Evolutionary conservation across 53 echinoderm and acorn worm species (phyloP), one percentile per base, ranked within the genome.

Genomic region (Holothuria leucospilota): DNA sequence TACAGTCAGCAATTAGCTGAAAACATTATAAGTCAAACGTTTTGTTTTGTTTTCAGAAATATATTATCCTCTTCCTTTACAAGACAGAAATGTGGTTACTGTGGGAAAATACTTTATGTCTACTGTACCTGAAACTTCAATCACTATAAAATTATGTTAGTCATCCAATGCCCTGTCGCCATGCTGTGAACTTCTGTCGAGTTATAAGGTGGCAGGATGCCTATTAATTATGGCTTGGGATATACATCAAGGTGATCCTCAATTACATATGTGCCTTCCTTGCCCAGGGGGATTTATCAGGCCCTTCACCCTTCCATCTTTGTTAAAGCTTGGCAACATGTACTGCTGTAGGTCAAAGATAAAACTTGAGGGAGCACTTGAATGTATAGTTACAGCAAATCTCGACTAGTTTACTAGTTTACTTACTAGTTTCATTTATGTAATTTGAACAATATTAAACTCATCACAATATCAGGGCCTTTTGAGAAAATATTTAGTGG

Each of bases 211-310:
- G 30, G 20, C 70, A 70, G 70, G 70, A 70, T 70, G 70, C 70
- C 70, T 29, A 70, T 70, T 70, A 70, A 70, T 70, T 70, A 70
- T 70, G 70, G 20, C 34, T 38, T 38, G 39, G 70, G 39, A 70
- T 70, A 38, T 38, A 70, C 70, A 16, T 12, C 39, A 34, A 25
- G 39, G 70, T 70, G 26, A 70, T 70, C 70, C 70, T 70, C 39
- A 70, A 70, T 20, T 38, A 29, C 20, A 38, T 38, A 16, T 0
- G 2, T 11, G 70, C 20, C 21, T 70, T 34, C 70, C 70, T 46
- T 46, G 46, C 46, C 8, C 11, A 34, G 46, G 8, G 46, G 46
- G 3, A 9, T 46, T 46, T 46, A 46, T 46, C 11, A 46, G 46
- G 46, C 46, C 46, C 11, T 46, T 46, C 46, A 46, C 46, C 46